Evolutionary conservation across 1,140 invertebrate species (phyloP), one percentile per base, ranked within the genome.

Genomic region (Drosophila biarmipes): DNA sequence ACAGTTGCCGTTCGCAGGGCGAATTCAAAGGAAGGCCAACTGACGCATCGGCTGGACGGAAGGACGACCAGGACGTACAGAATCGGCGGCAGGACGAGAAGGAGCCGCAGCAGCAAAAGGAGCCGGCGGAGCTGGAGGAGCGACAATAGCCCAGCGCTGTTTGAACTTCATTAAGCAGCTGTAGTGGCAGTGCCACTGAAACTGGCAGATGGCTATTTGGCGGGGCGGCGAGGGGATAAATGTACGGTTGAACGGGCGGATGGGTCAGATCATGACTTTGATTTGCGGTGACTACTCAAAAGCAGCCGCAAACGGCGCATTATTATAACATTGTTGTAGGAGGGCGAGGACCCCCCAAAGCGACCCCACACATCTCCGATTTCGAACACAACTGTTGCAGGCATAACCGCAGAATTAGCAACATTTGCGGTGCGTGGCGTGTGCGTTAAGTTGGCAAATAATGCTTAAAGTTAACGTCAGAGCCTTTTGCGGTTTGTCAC

Each of bases 401-500:
- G 46, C 73, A 62, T 46, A 77, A 80, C 84, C 84, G 51, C 84
- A 89, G 81, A 89, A 89, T 89, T 89, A 89, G 85, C 78, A 79
- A 79, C 76, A 79, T 89, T 78, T 89, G 84, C 64, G 84, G 84
- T 73, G 48, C 27, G 67, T 53, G 57, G 52, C 64, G 69, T 71
- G 63, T 58, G 61, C 75, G 84, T 79, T 79, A 89, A 77, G 73
- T 85, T 85, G 78, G 73, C 68, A 80, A 79, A 71, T 80, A 79
- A 80, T 84, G 85, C 84, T 89, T 89, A 73, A 89, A 82, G 76
- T 89, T 89, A 77, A 89, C 61, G 79, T 75, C 64, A 78, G 68
- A 80, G 73, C 79, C 84, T 84, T 87, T 78, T 89, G 84, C 42
- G 84, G 84, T 84, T 84, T 89, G 84, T 87, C 84, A 89, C 79